phyloP scores from a whole-genome alignment of 2,888 invertebrate genomes.

The Rhagophthalmus giganteus region DNA sequence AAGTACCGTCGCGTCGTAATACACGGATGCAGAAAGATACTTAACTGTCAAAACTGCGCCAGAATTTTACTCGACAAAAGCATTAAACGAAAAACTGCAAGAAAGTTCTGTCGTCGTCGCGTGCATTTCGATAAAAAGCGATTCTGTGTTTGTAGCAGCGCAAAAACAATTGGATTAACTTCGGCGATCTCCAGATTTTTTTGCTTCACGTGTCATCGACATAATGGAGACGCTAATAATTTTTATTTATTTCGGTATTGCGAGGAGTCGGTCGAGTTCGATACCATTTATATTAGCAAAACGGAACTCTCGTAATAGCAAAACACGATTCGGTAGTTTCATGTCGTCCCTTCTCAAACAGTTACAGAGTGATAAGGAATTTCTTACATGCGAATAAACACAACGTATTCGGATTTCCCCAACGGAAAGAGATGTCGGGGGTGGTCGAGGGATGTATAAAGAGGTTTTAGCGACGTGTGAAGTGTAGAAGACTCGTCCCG shows the following conservation, averaged over 20 bases:
- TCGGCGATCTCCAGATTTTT: slow-evolving; percentile 20
- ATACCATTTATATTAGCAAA: too few species aligned
- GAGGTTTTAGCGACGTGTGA: slow-evolving; percentile 45
- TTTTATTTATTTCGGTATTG: too few species aligned
- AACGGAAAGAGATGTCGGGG: slow-evolving; percentile 27
- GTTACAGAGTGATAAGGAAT: slow-evolving; percentile 17
- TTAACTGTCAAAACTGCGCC: slow-evolving; percentile 26
- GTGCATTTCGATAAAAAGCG: slow-evolving; percentile 30
- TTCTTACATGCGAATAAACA: slow-evolving; percentile 28
- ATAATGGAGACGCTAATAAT: too few species aligned
- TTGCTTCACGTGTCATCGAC: slow-evolving; percentile 1
- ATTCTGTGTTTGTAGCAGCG: slow-evolving; percentile 28
- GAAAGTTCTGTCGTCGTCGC: slow-evolving; percentile 29
- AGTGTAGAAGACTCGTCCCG: slow-evolving; percentile 46
- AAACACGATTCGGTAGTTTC: too few species aligned
- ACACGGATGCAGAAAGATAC: slow-evolving; percentile 20
- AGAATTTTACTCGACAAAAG: slow-evolving; percentile 30
- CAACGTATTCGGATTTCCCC: slow-evolving; percentile 23
- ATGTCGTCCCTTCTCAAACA: slow-evolving; percentile 1
- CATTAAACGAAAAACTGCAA: slow-evolving; percentile 30
- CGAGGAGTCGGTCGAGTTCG: too few species aligned
- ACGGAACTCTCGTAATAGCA: too few species aligned
- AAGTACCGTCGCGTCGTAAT: slow-evolving; percentile 7
- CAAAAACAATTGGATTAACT: slow-evolving; percentile 30
- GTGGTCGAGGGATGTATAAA: slow-evolving; percentile 37